phyloP scores from a whole-genome alignment of 2,888 invertebrate species.

The Augiades crinisus region DNA sequence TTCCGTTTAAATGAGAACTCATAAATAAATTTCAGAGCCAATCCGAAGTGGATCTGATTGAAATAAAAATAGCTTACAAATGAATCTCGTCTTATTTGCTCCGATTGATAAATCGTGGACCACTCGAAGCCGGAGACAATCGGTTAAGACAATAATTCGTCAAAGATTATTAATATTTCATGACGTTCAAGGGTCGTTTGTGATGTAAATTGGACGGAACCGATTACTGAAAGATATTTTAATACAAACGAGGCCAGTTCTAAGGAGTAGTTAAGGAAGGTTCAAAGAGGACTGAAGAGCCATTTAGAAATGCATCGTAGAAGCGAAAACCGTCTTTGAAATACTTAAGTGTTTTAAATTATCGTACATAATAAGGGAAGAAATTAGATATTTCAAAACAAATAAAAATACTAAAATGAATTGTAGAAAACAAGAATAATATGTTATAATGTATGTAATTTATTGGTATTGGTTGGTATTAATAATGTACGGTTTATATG shows the following conservation, averaged over 20 bases:
- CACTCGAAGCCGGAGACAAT: constrained; percentile 18
- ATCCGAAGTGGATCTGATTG: constrained; percentile 5
- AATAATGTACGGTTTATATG: no score
- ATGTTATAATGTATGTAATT: no score
- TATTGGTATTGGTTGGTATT: no score
- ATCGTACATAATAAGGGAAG: no score
- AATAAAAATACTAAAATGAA: no score
- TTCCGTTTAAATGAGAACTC: background rate
- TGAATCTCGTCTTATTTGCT: constrained; percentile 13
- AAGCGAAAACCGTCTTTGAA: constrained; percentile 1
- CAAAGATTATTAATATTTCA: constrained; percentile 27
- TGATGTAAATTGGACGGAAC: constrained; percentile 23
- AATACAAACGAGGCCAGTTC: constrained; percentile 26
- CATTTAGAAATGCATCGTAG: constrained; percentile 7
- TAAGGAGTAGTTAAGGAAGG: constrained; percentile 17
- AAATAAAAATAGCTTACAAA: constrained; percentile 21
- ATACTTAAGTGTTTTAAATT: constrained; percentile 5
- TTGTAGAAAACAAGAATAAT: no score
- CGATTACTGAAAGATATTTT: constrained; percentile 24
- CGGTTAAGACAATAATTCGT: constrained; percentile 26
- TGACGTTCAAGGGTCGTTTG: constrained; percentile 26
- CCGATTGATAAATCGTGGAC: constrained; percentile 17
- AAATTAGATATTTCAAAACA: no score
- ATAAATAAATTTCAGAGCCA: constrained; percentile 9
- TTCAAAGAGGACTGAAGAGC: constrained; percentile 5